Evolutionary conservation across 2,113 vertebrate genomes (phyloP).

Genomic region (Eulemur macaco): DNA sequence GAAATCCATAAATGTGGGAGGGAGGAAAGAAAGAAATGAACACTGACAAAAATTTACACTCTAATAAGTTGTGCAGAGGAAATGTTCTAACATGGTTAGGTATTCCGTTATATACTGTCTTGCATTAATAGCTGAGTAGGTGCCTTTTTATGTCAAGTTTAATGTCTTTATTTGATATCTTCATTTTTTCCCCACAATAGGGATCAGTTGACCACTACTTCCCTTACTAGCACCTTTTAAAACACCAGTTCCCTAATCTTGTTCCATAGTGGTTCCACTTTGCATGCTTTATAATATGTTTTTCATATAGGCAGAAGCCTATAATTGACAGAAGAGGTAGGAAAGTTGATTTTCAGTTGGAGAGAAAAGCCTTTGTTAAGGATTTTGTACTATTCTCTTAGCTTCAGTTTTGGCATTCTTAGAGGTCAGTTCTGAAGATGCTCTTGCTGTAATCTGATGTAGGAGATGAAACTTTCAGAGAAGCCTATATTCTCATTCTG

Average conservation of each 20-base stretch:
- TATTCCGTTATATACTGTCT: background rate
- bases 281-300: background rate
- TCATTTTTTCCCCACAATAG: background rate
- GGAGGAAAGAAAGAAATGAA: background rate
- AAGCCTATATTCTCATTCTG: background rate
- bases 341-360: background rate
- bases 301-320: background rate
- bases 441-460: conserved; percentile 19
- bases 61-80: background rate
- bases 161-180: background rate
- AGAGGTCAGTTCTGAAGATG: conserved; percentile 7
- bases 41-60: background rate
- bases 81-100: background rate
- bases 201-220: background rate
- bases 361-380: background rate
- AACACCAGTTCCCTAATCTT: background rate
- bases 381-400: background rate
- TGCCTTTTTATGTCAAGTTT: background rate
- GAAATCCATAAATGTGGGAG: conserved; percentile 9
- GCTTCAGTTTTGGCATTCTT: background rate
- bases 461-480: conserved; percentile 34
- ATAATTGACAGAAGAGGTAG: background rate
- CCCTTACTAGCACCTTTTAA: background rate
- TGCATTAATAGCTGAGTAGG: background rate
- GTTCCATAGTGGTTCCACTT: background rate